These are phyloP conservation scores for Coremacera marginata DNA, from an alignment of 2,888 invertebrate genomes.

Conservation along the genomic window DNA sequence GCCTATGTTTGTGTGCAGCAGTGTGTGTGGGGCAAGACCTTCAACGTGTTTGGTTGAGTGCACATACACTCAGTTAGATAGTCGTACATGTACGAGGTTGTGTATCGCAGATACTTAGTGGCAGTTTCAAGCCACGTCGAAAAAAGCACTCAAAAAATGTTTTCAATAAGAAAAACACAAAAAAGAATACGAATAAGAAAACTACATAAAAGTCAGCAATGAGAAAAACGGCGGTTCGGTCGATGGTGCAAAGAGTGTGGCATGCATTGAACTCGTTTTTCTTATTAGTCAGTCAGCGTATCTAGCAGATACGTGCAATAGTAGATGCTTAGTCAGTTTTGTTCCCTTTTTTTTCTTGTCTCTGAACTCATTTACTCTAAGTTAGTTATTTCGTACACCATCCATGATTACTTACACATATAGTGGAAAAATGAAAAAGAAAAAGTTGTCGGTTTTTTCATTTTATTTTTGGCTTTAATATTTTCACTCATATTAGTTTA, in stretches of 20 bases:
- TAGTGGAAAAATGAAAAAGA: no score
- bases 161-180: neutral
- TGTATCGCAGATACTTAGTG: neutral
- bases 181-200: neutral
- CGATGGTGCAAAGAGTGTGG: conserved; percentile 45
- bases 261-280: conserved; percentile 49
- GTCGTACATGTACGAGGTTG: no score
- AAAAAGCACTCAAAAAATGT: neutral
- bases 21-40: conserved; percentile 63
- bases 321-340: conserved; percentile 50
- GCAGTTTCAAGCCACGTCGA: neutral
- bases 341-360: conserved; percentile 38
- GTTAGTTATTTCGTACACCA: neutral
- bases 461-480: conserved; percentile 27
- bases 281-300: conserved; percentile 58
- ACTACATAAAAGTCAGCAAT: neutral
- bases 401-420: no score
- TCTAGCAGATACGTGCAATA: conserved; percentile 53
- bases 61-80: conserved; percentile 31
- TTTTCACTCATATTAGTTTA: neutral
- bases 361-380: conserved; percentile 37
- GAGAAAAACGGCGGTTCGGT: conserved; percentile 12
- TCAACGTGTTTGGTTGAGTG: conserved; percentile 62
- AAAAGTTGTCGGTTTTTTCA: conserved; percentile 14
- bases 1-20: conserved; percentile 2